Percentiles rank a stretch among this genome's conserved stretches.
Evolutionary conservation across 1,140 invertebrate genomes (phyloP).

Genomic region (Parasteatoda tepidariorum): DNA sequence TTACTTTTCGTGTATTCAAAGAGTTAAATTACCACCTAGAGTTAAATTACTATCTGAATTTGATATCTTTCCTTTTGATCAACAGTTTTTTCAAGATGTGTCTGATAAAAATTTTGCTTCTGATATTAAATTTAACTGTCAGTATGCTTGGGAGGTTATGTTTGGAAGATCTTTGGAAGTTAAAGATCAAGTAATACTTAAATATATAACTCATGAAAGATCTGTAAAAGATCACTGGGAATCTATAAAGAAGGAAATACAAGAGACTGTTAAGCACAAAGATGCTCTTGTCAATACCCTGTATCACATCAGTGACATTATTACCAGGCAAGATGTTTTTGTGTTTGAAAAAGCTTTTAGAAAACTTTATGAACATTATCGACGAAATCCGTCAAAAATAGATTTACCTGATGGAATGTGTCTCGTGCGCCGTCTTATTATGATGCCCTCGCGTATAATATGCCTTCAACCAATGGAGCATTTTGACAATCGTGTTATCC

Average conservation of each 20-base stretch:
- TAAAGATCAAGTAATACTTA: constrained; percentile 34
- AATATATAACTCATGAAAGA: not conserved
- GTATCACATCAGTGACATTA: constrained; percentile 47
- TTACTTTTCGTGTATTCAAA: not conserved
- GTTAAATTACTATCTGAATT: not conserved
- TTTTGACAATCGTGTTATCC: constrained; percentile 59
- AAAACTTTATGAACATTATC: constrained; percentile 5
- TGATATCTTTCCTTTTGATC: not conserved
- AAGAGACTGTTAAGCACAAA: not conserved
- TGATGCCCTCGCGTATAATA: constrained; percentile 48
- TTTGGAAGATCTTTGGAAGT: constrained; percentile 15
- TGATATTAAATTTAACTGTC: constrained; percentile 26
- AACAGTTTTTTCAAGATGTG: not conserved
- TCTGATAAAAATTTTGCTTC: not conserved
- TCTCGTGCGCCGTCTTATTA: constrained; percentile 42
- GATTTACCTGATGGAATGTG: constrained; percentile 56
- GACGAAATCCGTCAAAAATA: not conserved
- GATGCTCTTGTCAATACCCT: constrained; percentile 24
- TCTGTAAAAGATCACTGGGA: not conserved
- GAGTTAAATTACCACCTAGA: not conserved
- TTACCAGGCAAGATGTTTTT: constrained; percentile 31
- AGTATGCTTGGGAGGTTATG: constrained; percentile 49
- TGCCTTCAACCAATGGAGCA: constrained; percentile 50
- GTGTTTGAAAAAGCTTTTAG: constrained; percentile 25
- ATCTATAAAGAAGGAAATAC: not conserved